Evolutionary conservation across 1,140 invertebrate species (phyloP), one percentile per base, ranked within the genome.

Genomic region (Venustaconcha ellipsiformis): DNA sequence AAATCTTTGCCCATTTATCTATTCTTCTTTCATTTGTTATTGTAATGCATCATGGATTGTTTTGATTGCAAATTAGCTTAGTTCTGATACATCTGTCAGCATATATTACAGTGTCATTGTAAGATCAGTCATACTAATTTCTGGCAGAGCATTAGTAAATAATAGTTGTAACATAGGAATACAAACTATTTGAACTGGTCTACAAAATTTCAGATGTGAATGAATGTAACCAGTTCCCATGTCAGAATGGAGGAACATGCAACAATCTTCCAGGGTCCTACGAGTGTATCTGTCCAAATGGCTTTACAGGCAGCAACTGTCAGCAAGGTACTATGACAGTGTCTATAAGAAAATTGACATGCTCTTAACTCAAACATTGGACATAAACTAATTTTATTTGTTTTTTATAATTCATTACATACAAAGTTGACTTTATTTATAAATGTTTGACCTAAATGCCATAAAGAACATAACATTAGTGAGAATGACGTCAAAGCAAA

Each of bases 241-340:
- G 82, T 66, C 72, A 80, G 57, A 81, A 83, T 67, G 76, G 75
- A 14, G 76, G 70, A 14, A 78, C 76, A 57, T 83, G 82, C 62
- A 64, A 69, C 18, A 80, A 85, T 63, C 72, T 74, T 30, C 70
- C 72, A 14, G 80, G 76, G 18, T 76, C 64, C 48, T 84, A 77
- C 72, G 78, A 75, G 11, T 88, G 86, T 82, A 66, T 80, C n/a
- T 88, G 86, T 68, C 64, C 72, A 0, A 64, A 67, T 20, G 80
- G 80, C 6, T 82, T 74, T 74, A 67, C 67, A 30, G 80, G 80
- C 11, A 57, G 58, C 15, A 71, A 74, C 62, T 82, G 80, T 70
- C 78, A 79, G 23, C 69, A 73, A 62, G 80, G 20, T n/a, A 60
- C 3, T n/a, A 60, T 14, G 3, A 4, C 59, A n/a, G 59, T 60